Percentiles rank a stretch among this genome's conserved stretches.
Conservation (phyloP, 2,888 invertebrate genomes). For the Apomyelois bistriatella region DNA sequence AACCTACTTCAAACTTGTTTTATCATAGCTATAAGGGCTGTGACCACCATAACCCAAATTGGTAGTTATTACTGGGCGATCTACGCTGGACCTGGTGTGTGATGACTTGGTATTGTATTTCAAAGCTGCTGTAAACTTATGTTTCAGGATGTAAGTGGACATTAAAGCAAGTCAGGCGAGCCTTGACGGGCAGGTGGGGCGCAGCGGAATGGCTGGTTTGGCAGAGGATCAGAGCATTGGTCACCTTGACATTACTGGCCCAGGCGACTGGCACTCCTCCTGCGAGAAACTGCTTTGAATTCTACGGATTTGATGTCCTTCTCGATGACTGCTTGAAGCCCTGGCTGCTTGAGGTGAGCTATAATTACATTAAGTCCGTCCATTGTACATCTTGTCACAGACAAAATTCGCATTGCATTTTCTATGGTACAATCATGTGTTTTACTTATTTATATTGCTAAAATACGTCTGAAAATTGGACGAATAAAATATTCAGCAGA, state of each 20-base stretch:
- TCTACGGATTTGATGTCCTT: conserved; percentile 95
- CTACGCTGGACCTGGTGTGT: too few species aligned
- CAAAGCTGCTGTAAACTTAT: conserved; percentile 5
- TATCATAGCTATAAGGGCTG: too few species aligned
- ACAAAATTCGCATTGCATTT: too few species aligned
- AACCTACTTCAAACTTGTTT: too few species aligned
- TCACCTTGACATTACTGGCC: conserved; percentile 87
- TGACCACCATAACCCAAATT: too few species aligned
- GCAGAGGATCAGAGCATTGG: conserved; percentile 87
- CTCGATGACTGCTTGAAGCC: conserved; percentile 91
- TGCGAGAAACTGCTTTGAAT: conserved; percentile 90
- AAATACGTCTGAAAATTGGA: too few species aligned
- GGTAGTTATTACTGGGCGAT: too few species aligned
- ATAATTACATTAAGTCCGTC: not conserved
- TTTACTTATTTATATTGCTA: too few species aligned
- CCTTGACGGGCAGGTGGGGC: conserved; percentile 82
- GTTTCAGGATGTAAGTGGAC: conserved; percentile 92
- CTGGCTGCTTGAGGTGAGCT: conserved; percentile 90
- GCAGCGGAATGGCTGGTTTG: conserved; percentile 89
- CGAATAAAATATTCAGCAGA: too few species aligned
- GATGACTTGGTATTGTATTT: too few species aligned
- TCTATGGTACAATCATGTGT: too few species aligned
- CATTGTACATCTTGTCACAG: not conserved
- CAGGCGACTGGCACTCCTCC: conserved; percentile 86
- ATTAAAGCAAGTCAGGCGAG: conserved; percentile 86